Percentiles rank a stretch among this genome's conserved stretches.
phyloP scores from a whole-genome alignment of 2,888 invertebrate species.

The Dryobota labecula region DNA sequence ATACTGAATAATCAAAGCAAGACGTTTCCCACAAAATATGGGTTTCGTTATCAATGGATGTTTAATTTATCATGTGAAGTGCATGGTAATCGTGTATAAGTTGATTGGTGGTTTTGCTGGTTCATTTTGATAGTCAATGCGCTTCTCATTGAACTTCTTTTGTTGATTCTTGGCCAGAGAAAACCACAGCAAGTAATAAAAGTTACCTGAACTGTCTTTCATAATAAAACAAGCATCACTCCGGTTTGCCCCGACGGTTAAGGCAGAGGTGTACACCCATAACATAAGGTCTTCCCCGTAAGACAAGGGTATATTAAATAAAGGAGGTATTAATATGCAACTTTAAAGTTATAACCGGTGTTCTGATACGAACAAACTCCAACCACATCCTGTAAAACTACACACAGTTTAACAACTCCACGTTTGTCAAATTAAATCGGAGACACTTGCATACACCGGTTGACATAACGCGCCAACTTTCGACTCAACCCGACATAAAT shows the following conservation, averaged over 20 bases:
- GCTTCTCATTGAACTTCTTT: not conserved
- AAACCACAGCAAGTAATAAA: not conserved
- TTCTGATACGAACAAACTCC: slow-evolving; percentile 1
- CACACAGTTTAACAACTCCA: slow-evolving; percentile 23
- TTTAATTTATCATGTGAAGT: slow-evolving; percentile 1
- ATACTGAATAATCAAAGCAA: slow-evolving; percentile 11
- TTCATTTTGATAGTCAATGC: too few species aligned
- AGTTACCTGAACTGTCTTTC: too few species aligned
- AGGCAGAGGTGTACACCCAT: not conserved
- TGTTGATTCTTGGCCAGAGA: not conserved
- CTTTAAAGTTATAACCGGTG: not conserved
- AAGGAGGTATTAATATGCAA: not conserved
- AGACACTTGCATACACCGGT: slow-evolving; percentile 61
- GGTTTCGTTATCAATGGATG: not conserved
- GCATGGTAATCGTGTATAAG: not conserved
- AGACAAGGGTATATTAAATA: not conserved
- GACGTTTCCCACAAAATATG: not conserved
- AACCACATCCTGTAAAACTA: slow-evolving; percentile 42
- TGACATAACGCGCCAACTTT: slow-evolving; percentile 57
- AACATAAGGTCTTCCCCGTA: not conserved
- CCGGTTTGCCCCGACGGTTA: too few species aligned
- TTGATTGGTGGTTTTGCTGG: not conserved
- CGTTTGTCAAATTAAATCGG: slow-evolving; percentile 54
- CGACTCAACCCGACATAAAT: slow-evolving; percentile 54
- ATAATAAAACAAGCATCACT: not conserved